Base-by-base conservation (phyloP, 1,140 invertebrate genomes). In the Leptinotarsa undecemlineata region DNA sequence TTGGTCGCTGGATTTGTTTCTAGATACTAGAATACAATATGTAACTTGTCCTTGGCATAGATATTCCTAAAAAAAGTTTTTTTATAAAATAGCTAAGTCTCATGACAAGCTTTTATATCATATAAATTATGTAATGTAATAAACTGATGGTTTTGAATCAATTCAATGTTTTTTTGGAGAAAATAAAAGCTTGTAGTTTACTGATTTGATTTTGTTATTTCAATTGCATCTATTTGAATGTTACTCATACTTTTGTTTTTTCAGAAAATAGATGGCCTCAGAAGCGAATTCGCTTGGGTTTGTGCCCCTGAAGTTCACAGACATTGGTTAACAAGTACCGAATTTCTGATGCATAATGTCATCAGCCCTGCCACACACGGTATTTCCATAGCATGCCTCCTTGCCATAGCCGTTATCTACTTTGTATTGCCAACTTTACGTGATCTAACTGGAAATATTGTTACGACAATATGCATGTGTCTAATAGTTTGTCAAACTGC, bases 401-500 rank as follows among this genome's bases (percentile, higher is more conserved):
- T 94, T n/a, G 81, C 91, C 1, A 90, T 94, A 14, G 91, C 93
- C 5, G 89, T 95, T n/a, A 89, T 94, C 71, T 94, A 95, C 81
- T 95, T 95, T 84, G 90, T 95, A 19, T 85, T 95, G 75, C 93
- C 93, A n/a, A 94, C 94, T 57, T 86, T 95, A 64, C 86, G 93
- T 79, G 93, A 95, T 87, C 85, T 95, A 23, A 90, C 93, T 26
- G 94, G 94, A 17, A 95, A 95, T 83, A 94, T 95, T 78, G 90
- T 95, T 48, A 94, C 92, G 0, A 94, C 92, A 48, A 91, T 95
- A 78, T 89, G 89, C 62, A 81, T 94, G 20, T 94, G 93, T 79
- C 86, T 95, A 57, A 91, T 94, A 78, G 84, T 92, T 1, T 90
- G 89, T 76, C 92, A 94, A 83, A 90, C 90, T n/a, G 92, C 93